Conservation (phyloP, 2,888 invertebrate genomes). For the Aplocera efformata region DNA sequence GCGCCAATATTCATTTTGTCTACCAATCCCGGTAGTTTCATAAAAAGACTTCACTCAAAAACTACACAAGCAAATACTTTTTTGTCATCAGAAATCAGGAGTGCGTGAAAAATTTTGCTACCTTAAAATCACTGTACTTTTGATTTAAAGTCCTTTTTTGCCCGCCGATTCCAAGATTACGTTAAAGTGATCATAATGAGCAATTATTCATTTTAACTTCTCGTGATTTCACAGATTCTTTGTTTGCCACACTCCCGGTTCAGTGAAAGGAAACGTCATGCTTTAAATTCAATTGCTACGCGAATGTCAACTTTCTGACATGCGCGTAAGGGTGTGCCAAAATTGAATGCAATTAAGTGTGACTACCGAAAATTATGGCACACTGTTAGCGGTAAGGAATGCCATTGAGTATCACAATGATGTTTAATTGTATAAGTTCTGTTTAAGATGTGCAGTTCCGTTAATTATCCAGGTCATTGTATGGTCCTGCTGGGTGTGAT, state of each 20-base stretch:
- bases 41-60: slow-evolving; percentile 20
- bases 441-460: slow-evolving; percentile 22
- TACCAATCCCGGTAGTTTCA: no score
- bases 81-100: slow-evolving; percentile 38
- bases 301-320: slow-evolving; percentile 30
- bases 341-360: slow-evolving; percentile 33
- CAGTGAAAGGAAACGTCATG: slow-evolving; percentile 43
- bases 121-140: background rate
- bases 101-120: slow-evolving; percentile 30
- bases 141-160: background rate
- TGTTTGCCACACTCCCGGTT: slow-evolving; percentile 56
- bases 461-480: slow-evolving; percentile 16
- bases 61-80: slow-evolving; percentile 14
- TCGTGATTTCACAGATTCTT: slow-evolving; percentile 56
- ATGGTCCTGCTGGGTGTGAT: slow-evolving; percentile 10
- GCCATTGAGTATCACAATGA: slow-evolving; percentile 42
- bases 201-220: slow-evolving; percentile 55
- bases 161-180: slow-evolving; percentile 8
- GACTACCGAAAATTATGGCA: slow-evolving; percentile 45
- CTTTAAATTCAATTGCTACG: slow-evolving; percentile 14
- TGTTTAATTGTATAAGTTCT: slow-evolving; percentile 38
- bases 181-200: slow-evolving; percentile 45
- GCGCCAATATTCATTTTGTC: no score
- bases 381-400: slow-evolving; percentile 44
- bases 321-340: slow-evolving; percentile 23